phyloP scores from a whole-genome alignment of 2,888 invertebrate genomes.

The Sthenelais limicola region DNA sequence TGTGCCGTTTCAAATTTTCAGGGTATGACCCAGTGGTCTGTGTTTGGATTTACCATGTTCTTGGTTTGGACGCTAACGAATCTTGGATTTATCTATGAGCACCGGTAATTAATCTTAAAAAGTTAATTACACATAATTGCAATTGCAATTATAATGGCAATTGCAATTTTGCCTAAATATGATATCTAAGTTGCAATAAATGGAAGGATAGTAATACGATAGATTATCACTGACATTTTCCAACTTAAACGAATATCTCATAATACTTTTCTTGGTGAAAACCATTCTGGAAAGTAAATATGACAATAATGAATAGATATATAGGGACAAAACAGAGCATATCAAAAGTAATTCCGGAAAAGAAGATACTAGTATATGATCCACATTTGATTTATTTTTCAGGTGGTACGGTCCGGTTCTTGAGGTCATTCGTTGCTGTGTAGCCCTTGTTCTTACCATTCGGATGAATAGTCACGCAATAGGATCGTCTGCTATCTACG shows the following conservation, averaged over 20 bases:
- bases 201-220: too few relatives aligned
- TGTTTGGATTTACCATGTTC: conserved; percentile 44
- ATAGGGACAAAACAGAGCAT: not conserved
- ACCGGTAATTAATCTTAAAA: conserved; percentile 46
- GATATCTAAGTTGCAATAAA: too few relatives aligned
- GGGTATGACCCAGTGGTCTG: conserved; percentile 49
- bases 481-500: conserved; percentile 8
- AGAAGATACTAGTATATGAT: too few relatives aligned
- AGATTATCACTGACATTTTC: too few relatives aligned
- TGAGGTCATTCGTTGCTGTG: conserved; percentile 54
- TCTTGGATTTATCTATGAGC: conserved; percentile 48
- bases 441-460: conserved; percentile 18
- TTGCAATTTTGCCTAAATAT: too few relatives aligned
- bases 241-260: not conserved
- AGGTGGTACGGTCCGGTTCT: conserved; percentile 53
- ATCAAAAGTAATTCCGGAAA: not conserved
- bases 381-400: conserved; percentile 13
- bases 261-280: too few relatives aligned
- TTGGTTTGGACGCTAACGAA: conserved; percentile 48
- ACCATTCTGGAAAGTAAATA: not conserved
- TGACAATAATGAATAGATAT: not conserved
- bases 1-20: conserved; percentile 44
- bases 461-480: not conserved
- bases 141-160: too few relatives aligned
- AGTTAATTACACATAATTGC: too few relatives aligned